A percentile compares a stretch with the other conserved stretches of the same genome.
Evolutionary conservation across 2,113 vertebrate genomes (phyloP).

Genomic region (Glaucidium brasilianum): DNA sequence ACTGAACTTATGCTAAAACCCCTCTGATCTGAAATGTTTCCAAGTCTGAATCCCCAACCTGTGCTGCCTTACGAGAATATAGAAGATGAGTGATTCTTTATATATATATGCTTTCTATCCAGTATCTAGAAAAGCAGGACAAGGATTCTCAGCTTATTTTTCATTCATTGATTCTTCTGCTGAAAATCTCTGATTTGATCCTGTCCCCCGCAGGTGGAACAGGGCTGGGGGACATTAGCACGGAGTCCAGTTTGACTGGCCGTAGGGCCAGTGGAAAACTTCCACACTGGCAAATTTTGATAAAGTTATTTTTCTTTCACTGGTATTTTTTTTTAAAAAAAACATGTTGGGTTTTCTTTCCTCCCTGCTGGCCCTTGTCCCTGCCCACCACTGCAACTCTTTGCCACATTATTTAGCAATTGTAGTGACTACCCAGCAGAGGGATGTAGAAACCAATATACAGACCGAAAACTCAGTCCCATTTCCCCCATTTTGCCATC

Average conservation of each 20-base stretch:
- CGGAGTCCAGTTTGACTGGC: fast-evolving
- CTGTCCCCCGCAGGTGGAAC: neutral
- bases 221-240: neutral
- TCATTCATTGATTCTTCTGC: neutral
- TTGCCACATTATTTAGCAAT: neutral
- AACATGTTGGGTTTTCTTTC: neutral
- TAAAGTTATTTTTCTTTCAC: neutral
- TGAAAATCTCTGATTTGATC: neutral
- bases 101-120: neutral
- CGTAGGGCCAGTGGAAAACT: neutral
- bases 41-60: neutral
- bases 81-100: neutral
- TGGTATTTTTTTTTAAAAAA: neutral
- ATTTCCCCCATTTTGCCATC: neutral
- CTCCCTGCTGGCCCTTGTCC: neutral
- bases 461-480: neutral
- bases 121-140: neutral
- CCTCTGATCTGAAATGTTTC: neutral
- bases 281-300: neutral
- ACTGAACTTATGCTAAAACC: neutral
- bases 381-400: fast-evolving
- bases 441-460: slow-evolving; percentile 1
- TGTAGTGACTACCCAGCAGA: slow-evolving; percentile 27
- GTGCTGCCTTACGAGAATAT: neutral
- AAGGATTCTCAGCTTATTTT: neutral